Base-by-base conservation (phyloP, 2,797 vertebrate genomes). In the Anabacerthia variegaticeps region DNA sequence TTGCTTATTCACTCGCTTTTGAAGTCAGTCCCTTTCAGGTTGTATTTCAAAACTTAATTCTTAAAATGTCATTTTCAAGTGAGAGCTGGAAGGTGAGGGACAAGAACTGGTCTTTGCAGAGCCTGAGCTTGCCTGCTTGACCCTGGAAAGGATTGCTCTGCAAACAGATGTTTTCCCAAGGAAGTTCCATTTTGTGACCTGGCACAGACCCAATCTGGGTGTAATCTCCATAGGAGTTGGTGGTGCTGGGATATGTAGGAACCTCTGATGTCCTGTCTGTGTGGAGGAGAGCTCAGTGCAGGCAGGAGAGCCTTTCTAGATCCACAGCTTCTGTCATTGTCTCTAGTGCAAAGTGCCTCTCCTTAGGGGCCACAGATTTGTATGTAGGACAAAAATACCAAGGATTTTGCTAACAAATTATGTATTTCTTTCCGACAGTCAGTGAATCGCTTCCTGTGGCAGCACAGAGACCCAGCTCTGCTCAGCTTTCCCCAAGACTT, bases 401-500 rank as follows among this genome's bases (percentile, higher is more conserved):
- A 19, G 14, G 44, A 12, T 78, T 68, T 81, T 92, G 22, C 36
- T 89, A 85, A 92, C 23, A 26, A 72, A 46, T 74, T 43, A 7
- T 2, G 1, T 44, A 8, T 55, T 78, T 20, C 51, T 92, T 97
- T 34, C 66, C 80, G 37, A 81, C 84, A 98, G 97, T 95, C 74
- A 97, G 44, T 17, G 98, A 98, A 14, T 73, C 97, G 2, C 96
- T 97, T 84, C 90, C 94, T 65, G 76, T 93, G 5, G 88, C 97
- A 92, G 97, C 97, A 13, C 99, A 99, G 82, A 98, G 98, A 97
- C 98, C 98, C 77, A 97, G 98, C 89, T 99, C 99, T 12, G 98
- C 98, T 0, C 99, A 99, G 96, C 98, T 98, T 94, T 99, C 99
- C 37, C 99, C 99, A n/a, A 98, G 98, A 89, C 98, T 97, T n/a